Percentiles rank a stretch among this genome's conserved stretches.
phyloP scores from a whole-genome alignment of 2,888 invertebrate species.

The Clostera curtula region DNA sequence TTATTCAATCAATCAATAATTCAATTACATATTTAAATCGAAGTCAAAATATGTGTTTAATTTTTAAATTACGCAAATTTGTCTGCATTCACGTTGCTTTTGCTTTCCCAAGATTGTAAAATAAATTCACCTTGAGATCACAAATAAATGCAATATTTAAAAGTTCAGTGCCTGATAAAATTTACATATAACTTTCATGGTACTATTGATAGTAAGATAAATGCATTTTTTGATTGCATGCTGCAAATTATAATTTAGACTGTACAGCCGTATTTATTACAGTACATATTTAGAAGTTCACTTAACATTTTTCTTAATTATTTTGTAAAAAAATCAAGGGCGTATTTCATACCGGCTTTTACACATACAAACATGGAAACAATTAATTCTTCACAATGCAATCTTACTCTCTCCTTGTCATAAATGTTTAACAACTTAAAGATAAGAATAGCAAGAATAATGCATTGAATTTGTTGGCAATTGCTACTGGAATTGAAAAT shows the following conservation, averaged over 20 bases:
- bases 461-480: background rate
- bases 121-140: conserved; percentile 55
- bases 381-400: conserved; percentile 60
- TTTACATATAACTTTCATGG: too few relatives aligned
- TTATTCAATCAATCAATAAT: too few relatives aligned
- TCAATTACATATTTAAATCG: too few relatives aligned
- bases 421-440: conserved; percentile 61
- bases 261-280: too few relatives aligned
- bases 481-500: too few relatives aligned
- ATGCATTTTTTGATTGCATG: too few relatives aligned
- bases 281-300: too few relatives aligned
- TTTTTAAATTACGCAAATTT: conserved; percentile 16
- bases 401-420: conserved; percentile 72
- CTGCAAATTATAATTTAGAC: too few relatives aligned
- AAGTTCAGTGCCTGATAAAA: conserved; percentile 28
- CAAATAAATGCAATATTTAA: conserved; percentile 62
- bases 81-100: too few relatives aligned
- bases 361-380: conserved; percentile 48
- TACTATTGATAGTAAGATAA: too few relatives aligned
- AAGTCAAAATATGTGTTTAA: conserved; percentile 13
- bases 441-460: conserved; percentile 29
- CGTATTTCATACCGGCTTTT: conserved; percentile 65
- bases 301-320: too few relatives aligned
- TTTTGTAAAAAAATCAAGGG: conserved; percentile 38
- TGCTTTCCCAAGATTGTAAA: too few relatives aligned